phyloP scores from a whole-genome alignment of 2,797 vertebrate species.

The Pitangus sulphuratus region DNA sequence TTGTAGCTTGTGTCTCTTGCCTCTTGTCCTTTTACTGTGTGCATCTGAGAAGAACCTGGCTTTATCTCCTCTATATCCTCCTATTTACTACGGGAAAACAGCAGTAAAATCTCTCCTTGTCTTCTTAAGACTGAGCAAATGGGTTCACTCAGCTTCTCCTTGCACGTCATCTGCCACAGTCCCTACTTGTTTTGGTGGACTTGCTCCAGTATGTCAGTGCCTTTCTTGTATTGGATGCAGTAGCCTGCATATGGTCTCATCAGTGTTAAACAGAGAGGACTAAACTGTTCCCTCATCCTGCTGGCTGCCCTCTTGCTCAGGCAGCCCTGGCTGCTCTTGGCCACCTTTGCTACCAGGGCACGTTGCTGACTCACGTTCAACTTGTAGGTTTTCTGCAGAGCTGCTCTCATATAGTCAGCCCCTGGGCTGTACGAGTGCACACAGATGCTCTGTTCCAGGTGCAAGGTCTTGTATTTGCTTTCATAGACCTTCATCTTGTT shows the following conservation, averaged over 20 bases:
- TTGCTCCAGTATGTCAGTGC: background rate
- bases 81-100: background rate
- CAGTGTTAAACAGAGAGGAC: background rate
- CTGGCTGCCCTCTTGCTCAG: background rate
- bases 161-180: background rate
- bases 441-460: background rate
- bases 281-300: background rate
- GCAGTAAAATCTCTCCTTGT: background rate
- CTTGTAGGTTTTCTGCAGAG: background rate
- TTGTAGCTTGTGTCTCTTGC: background rate
- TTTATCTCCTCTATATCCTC: background rate
- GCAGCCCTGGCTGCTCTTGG: background rate
- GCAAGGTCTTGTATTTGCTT: background rate
- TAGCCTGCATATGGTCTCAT: background rate
- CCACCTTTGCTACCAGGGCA: background rate
- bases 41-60: background rate
- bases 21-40: background rate
- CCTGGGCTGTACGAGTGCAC: rapidly evolving
- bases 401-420: background rate
- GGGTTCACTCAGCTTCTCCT: background rate
- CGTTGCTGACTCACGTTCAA: background rate
- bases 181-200: background rate
- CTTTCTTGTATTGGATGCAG: background rate
- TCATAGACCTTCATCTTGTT: background rate
- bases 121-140: background rate